phyloP scores from a whole-genome alignment of 1,140 invertebrate species.

The Panonychus citri region DNA sequence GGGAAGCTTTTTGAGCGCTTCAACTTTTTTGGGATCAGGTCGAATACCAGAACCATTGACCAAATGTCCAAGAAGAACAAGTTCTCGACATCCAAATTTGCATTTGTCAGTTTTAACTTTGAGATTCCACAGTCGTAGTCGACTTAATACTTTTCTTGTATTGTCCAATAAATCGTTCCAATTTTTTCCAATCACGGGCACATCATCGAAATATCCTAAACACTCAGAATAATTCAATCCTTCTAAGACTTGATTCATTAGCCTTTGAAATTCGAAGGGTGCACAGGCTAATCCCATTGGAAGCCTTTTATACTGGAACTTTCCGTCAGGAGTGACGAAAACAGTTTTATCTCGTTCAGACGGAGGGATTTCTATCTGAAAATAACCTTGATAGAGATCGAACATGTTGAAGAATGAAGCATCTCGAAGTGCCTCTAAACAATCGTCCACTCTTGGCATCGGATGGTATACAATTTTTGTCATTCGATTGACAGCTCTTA shows the following conservation, averaged over 20 bases:
- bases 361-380: slow-evolving; percentile 18
- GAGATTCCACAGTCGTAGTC: slow-evolving; percentile 13
- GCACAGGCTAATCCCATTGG: slow-evolving; percentile 14
- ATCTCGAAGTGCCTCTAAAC: not conserved
- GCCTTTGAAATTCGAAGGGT: slow-evolving; percentile 13
- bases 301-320: slow-evolving; percentile 13
- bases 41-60: slow-evolving; percentile 18
- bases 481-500: slow-evolving; percentile 20
- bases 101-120: slow-evolving; percentile 21
- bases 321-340: slow-evolving; percentile 17
- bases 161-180: slow-evolving; percentile 13
- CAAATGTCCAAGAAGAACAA: slow-evolving; percentile 20
- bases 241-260: not conserved
- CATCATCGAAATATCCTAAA: slow-evolving; percentile 1
- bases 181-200: slow-evolving; percentile 8
- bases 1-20: slow-evolving; percentile 15
- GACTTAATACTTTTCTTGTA: slow-evolving; percentile 14
- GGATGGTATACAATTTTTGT: slow-evolving; percentile 27
- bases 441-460: slow-evolving; percentile 23
- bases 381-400: slow-evolving; percentile 26
- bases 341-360: slow-evolving; percentile 18
- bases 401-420: slow-evolving; percentile 13
- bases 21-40: slow-evolving; percentile 19
- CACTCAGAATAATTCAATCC: not conserved
- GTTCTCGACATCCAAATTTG: slow-evolving; percentile 14